Conservation (phyloP, 1,140 invertebrate species). For the Sinonovacula constricta region DNA sequence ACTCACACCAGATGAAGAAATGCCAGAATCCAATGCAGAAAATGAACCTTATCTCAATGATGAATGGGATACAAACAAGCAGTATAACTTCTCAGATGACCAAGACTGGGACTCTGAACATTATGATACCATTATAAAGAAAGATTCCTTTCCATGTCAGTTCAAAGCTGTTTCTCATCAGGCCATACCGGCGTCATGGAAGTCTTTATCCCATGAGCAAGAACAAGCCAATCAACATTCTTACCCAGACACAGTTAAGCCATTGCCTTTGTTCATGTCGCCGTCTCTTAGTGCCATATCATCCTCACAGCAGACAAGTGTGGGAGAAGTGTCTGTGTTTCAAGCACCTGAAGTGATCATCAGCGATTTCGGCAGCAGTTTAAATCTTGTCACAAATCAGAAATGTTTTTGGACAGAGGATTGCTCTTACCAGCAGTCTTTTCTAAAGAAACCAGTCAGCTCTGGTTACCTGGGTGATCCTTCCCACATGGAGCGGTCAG, state of each 20-base stretch:
- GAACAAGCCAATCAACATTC: neutral
- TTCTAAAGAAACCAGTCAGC: neutral
- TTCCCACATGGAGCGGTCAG: constrained; percentile 15
- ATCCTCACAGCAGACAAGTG: neutral
- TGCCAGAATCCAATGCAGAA: constrained; percentile 17
- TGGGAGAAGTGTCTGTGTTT: neutral
- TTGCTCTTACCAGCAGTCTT: constrained; percentile 8
- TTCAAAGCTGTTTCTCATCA: constrained; percentile 11
- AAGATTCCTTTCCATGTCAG: neutral
- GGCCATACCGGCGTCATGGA: neutral
- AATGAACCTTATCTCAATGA: neutral
- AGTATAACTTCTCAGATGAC: neutral
- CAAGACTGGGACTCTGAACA: neutral
- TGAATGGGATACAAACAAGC: constrained; percentile 13
- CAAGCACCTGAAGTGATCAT: constrained; percentile 51
- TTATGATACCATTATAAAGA: constrained; percentile 23
- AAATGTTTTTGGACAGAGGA: no score
- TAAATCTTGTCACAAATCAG: no score
- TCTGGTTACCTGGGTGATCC: constrained; percentile 13
- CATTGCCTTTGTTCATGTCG: neutral
- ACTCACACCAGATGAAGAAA: constrained; percentile 60
- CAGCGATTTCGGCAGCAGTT: constrained; percentile 54
- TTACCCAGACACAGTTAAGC: neutral
- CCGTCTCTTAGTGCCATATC: neutral
- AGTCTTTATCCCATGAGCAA: neutral